Evolutionary conservation across 2,797 vertebrate genomes (phyloP).

Genomic region (Sebastes matsubarae): DNA sequence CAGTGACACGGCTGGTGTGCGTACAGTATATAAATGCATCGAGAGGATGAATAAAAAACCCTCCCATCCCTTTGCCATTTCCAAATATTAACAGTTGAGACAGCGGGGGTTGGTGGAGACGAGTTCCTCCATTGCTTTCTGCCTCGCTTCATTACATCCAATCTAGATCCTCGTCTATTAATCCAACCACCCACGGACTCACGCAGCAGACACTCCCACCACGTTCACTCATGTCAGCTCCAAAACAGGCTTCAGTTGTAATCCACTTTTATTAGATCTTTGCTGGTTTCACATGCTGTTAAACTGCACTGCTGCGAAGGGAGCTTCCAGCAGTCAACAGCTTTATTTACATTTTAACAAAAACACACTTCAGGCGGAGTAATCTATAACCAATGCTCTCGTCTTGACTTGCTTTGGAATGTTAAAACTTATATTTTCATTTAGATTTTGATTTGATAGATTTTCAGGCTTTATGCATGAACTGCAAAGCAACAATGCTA

Average conservation of each 20-base stretch:
- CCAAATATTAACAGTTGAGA: conserved; percentile 56
- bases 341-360: conserved; percentile 5
- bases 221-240: conserved; percentile 11
- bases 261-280: conserved; percentile 12
- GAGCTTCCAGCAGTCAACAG: background rate
- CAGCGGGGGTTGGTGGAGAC: conserved; percentile 27
- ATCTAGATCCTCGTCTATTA: conserved; percentile 62
- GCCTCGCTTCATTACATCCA: conserved; percentile 67
- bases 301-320: background rate
- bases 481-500: background rate
- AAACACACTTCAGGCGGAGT: background rate
- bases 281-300: background rate
- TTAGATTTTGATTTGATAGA: background rate
- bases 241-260: conserved; percentile 7
- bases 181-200: conserved; percentile 38
- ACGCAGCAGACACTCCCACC: background rate
- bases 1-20: background rate
- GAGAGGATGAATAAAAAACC: background rate
- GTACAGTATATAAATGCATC: background rate
- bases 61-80: conserved; percentile 20
- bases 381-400: background rate
- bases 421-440: background rate
- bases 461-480: background rate
- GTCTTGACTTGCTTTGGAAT: background rate
- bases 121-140: conserved; percentile 27